Percentiles rank a stretch among this genome's conserved stretches.
Evolutionary conservation across 2,113 vertebrate genomes (phyloP).

Genomic region (Coryphaenoides rupestris): DNA sequence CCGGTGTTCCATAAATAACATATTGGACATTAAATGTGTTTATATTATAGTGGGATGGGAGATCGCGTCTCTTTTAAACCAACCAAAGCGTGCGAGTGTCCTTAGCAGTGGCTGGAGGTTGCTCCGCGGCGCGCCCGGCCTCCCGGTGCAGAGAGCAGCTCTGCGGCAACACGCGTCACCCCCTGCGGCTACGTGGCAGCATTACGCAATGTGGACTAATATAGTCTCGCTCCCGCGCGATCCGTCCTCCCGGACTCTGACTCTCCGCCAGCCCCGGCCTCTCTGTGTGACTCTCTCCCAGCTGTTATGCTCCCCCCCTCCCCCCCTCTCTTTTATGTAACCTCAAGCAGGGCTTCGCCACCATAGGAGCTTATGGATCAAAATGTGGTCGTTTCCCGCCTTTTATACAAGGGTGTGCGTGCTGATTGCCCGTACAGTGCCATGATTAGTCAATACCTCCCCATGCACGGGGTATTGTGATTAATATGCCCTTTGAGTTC

Average conservation of each 20-base stretch:
- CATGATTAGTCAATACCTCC: not conserved
- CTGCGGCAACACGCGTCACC: slow-evolving; percentile 31
- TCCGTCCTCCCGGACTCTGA: slow-evolving; percentile 35
- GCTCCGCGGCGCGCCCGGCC: not conserved
- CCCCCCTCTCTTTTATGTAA: slow-evolving; percentile 42
- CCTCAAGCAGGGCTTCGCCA: slow-evolving; percentile 39
- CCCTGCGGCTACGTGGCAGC: slow-evolving; percentile 38
- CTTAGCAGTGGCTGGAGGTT: slow-evolving; percentile 26
- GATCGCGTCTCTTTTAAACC: slow-evolving; percentile 6
- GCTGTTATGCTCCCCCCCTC: slow-evolving; percentile 19
- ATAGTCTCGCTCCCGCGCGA: slow-evolving; percentile 58
- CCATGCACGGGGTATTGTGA: not conserved
- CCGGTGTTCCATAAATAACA: slow-evolving; percentile 7
- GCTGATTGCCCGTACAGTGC: not conserved
- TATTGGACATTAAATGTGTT: not conserved
- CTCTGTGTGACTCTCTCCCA: slow-evolving; percentile 38
- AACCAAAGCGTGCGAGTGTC: not conserved
- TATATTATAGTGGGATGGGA: not conserved
- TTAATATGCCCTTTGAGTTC: not conserved
- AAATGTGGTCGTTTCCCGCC: slow-evolving; percentile 8
- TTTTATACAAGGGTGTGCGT: slow-evolving; percentile 8
- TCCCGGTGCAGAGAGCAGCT: slow-evolving; percentile 14
- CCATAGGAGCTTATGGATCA: slow-evolving; percentile 20
- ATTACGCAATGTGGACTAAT: slow-evolving; percentile 59
- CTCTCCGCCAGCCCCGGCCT: slow-evolving; percentile 38